A percentile compares a stretch with the other conserved stretches of the same genome.
These are phyloP conservation scores for Alentia gelatinosa DNA, from an alignment of 2,888 invertebrate genomes.

Conservation along the genomic window DNA sequence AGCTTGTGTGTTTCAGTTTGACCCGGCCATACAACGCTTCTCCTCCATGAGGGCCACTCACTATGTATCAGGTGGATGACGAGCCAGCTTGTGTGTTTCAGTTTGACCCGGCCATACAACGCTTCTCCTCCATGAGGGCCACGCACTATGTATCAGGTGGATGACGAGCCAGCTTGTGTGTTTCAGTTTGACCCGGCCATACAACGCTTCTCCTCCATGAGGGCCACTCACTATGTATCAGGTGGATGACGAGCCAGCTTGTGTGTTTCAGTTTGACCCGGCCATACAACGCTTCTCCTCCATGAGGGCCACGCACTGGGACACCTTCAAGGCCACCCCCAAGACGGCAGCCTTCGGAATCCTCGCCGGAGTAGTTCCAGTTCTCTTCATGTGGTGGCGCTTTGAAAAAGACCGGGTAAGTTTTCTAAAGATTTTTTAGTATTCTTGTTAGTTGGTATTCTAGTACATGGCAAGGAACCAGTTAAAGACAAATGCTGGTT, in stretches of 20 bases:
- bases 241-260: too few species aligned
- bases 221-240: slow-evolving; percentile 83
- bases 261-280: slow-evolving; percentile 87
- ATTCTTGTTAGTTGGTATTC: too few species aligned
- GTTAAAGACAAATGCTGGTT: too few species aligned
- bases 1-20: too few species aligned
- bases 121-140: slow-evolving; percentile 87
- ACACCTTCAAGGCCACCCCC: slow-evolving; percentile 86
- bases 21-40: too few species aligned
- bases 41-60: too few species aligned
- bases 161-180: background rate
- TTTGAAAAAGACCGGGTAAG: slow-evolving; percentile 63
- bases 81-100: too few species aligned
- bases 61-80: too few species aligned
- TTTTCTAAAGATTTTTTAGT: background rate
- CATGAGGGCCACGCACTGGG: slow-evolving; percentile 85
- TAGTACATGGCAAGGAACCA: too few species aligned
- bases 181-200: slow-evolving; percentile 90
- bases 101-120: slow-evolving; percentile 91
- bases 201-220: slow-evolving; percentile 88
- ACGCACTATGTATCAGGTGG: too few species aligned
- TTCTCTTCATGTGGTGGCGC: slow-evolving; percentile 62
- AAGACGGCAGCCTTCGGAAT: slow-evolving; percentile 83
- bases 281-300: slow-evolving; percentile 88
- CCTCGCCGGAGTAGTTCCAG: slow-evolving; percentile 65